Evolutionary conservation across 2,113 vertebrate species (phyloP).

Genomic region (Anguilla japonica): DNA sequence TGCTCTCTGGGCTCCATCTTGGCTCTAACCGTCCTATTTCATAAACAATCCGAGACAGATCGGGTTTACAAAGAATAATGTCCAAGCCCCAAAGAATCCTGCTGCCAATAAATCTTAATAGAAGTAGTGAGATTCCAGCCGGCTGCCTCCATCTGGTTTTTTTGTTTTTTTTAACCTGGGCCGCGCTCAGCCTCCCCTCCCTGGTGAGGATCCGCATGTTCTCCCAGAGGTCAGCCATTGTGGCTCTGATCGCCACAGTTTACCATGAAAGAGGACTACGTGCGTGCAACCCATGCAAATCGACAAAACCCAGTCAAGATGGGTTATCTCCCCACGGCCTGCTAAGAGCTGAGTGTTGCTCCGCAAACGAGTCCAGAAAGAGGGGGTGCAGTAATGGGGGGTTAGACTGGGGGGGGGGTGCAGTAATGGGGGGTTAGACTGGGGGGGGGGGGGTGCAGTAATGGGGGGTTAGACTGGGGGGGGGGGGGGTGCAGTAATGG

Average conservation of each 20-base stretch:
- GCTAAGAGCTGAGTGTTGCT: too few species aligned
- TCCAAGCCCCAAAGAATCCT: conserved; percentile 91
- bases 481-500: too few species aligned
- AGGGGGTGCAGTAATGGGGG: too few species aligned
- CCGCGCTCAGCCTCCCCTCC: conserved; percentile 80
- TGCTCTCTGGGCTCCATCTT: conserved; percentile 78
- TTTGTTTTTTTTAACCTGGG: conserved; percentile 44
- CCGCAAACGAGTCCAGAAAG: too few species aligned
- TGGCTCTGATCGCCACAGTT: conserved; percentile 75
- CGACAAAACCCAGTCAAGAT: conserved; percentile 94
- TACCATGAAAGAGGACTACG: conserved; percentile 96
- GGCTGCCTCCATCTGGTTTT: conserved; percentile 82
- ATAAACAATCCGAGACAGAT: conserved; percentile 89
- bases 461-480: too few species aligned
- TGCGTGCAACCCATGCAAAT: conserved; percentile 97
- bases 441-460: too few species aligned
- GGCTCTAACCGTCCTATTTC: conserved; percentile 93
- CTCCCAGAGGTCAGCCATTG: conserved; percentile 70
- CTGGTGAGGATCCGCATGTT: conserved; percentile 87
- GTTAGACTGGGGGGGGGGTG: too few species aligned
- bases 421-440: too few species aligned
- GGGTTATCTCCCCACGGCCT: conserved; percentile 73
- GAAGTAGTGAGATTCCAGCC: conserved; percentile 86
- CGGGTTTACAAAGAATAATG: conserved; percentile 99
- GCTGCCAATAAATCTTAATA: conserved; percentile 99